Conservation (phyloP, 2,888 invertebrate genomes). For the Erebia ligea region DNA sequence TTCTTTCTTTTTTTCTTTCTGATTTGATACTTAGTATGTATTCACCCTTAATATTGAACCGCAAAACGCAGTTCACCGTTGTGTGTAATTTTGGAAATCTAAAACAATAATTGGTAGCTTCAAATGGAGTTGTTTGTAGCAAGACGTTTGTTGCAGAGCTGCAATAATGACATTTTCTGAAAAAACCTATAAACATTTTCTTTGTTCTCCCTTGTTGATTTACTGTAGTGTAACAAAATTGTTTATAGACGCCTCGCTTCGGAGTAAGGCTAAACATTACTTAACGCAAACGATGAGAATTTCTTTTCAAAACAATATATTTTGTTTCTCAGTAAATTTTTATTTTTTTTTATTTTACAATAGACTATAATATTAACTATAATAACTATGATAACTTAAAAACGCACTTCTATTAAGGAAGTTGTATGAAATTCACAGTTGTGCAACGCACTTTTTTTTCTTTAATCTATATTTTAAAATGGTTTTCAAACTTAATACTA, state of each 20-base stretch:
- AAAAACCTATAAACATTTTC: slow-evolving; percentile 72
- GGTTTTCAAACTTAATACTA: too few relatives aligned
- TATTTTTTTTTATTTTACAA: too few relatives aligned
- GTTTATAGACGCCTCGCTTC: slow-evolving; percentile 51
- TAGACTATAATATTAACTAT: too few relatives aligned
- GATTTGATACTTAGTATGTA: too few relatives aligned
- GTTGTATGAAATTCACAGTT: too few relatives aligned
- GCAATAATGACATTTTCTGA: slow-evolving; percentile 68
- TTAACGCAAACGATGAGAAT: slow-evolving; percentile 33
- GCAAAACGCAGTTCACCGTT: neutral
- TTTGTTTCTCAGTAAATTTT: slow-evolving; percentile 6
- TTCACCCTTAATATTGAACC: too few relatives aligned
- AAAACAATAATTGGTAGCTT: slow-evolving; percentile 47
- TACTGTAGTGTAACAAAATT: slow-evolving; percentile 58
- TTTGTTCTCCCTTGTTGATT: slow-evolving; percentile 69
- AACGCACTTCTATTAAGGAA: too few relatives aligned
- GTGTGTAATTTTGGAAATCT: slow-evolving; percentile 31
- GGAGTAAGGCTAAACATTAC: slow-evolving; percentile 40
- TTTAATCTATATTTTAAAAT: too few relatives aligned
- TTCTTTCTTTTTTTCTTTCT: too few relatives aligned
- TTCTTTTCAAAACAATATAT: slow-evolving; percentile 29
- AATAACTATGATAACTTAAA: too few relatives aligned
- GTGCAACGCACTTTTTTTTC: too few relatives aligned
- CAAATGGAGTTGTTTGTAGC: slow-evolving; percentile 48
- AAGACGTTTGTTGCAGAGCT: slow-evolving; percentile 59